Conservation (phyloP, 2,888 invertebrate species). For the Gisinianus flammeolus region DNA sequence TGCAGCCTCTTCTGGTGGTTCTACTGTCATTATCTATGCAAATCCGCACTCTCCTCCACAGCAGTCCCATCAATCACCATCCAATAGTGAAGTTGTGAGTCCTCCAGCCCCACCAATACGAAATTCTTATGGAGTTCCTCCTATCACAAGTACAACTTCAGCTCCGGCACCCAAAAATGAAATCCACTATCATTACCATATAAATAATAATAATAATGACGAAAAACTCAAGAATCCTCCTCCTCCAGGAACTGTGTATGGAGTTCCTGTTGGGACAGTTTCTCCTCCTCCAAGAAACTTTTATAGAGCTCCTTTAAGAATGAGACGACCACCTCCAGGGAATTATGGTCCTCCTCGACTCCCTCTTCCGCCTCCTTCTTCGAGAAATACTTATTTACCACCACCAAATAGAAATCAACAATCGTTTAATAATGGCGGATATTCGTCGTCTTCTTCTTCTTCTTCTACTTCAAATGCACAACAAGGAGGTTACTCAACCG, state of each 20-base stretch:
- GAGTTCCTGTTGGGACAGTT: background rate
- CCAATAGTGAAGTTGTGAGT: background rate
- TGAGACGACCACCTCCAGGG: background rate
- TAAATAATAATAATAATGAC: constrained; percentile 31
- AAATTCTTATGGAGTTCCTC: constrained; percentile 23
- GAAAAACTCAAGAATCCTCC: background rate
- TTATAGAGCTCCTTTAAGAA: background rate
- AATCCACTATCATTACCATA: constrained; percentile 54
- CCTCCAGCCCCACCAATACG: constrained; percentile 20
- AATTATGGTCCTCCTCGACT: background rate
- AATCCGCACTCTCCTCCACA: constrained; percentile 37
- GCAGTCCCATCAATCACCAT: background rate
- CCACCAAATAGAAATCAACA: background rate
- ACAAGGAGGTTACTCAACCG: background rate
- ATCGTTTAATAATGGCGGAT: background rate
- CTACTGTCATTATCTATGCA: constrained; percentile 53
- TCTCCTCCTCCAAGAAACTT: background rate
- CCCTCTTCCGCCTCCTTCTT: background rate
- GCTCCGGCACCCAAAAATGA: constrained; percentile 45
- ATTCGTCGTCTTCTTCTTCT: background rate
- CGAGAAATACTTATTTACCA: background rate
- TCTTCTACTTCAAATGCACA: background rate
- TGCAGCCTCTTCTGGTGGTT: constrained; percentile 51
- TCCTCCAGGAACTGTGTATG: background rate
- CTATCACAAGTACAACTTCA: background rate